Percentiles rank a stretch among this genome's conserved stretches.
Evolutionary conservation across 2,113 vertebrate genomes (phyloP).

Genomic region (Oreochromis aureus): DNA sequence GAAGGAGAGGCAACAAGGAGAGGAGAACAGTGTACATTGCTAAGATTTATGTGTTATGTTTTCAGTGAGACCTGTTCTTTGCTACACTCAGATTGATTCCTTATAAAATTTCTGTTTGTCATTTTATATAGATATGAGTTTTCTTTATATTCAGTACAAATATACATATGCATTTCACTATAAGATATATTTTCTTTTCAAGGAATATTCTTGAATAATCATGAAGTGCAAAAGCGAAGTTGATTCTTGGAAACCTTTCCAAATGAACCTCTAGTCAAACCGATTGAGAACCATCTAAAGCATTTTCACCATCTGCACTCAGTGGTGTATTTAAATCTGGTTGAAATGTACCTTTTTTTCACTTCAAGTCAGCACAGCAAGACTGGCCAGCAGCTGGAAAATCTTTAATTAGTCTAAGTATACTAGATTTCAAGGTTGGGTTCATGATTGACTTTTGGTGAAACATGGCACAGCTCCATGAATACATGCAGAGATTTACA

Average conservation of each 20-base stretch:
- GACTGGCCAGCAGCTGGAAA: slow-evolving; percentile 38
- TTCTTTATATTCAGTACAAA: slow-evolving; percentile 69
- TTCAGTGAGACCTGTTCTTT: slow-evolving; percentile 64
- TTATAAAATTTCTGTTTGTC: slow-evolving; percentile 54
- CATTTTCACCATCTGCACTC: slow-evolving; percentile 56
- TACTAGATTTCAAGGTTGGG: slow-evolving; percentile 36
- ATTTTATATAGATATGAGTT: slow-evolving; percentile 66
- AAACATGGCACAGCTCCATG: slow-evolving; percentile 39
- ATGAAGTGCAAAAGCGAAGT: slow-evolving; percentile 71
- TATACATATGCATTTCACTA: slow-evolving; percentile 68
- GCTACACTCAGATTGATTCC: slow-evolving; percentile 64
- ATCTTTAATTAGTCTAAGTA: slow-evolving; percentile 19
- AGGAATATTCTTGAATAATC: slow-evolving; percentile 62
- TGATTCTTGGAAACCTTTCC: slow-evolving; percentile 43
- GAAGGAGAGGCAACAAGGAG: slow-evolving; percentile 63
- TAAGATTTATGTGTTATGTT: slow-evolving; percentile 42
- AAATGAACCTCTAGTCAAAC: slow-evolving; percentile 51
- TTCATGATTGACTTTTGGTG: slow-evolving; percentile 39
- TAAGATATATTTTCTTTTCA: slow-evolving; percentile 65
- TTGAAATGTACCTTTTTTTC: slow-evolving; percentile 37
- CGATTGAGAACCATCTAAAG: slow-evolving; percentile 61
- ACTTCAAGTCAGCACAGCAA: slow-evolving; percentile 36
- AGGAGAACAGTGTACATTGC: slow-evolving; percentile 49
- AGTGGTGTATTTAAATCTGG: slow-evolving; percentile 33
- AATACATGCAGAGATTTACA: slow-evolving; percentile 23